A percentile compares a stretch with the other conserved stretches of the same genome.
Conservation (phyloP, 2,113 vertebrate species). For the Glaucidium brasilianum region DNA sequence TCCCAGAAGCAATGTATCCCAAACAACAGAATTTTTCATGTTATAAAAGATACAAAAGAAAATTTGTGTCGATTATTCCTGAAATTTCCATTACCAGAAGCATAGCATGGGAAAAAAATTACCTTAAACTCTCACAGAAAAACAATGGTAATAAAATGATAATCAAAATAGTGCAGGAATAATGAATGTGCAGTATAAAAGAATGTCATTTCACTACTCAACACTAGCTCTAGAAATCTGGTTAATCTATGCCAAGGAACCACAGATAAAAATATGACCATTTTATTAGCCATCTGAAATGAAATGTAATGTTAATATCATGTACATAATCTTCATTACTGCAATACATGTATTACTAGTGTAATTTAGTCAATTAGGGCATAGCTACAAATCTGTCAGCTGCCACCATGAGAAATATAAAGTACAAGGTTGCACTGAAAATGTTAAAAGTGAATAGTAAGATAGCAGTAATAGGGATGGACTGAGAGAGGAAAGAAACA, state of each 20-base stretch:
- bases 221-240: background rate
- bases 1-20: background rate
- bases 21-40: background rate
- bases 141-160: background rate
- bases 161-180: background rate
- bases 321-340: constrained; percentile 46
- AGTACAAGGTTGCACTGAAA: constrained; percentile 1
- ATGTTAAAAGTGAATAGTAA: background rate
- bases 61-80: background rate
- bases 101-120: background rate
- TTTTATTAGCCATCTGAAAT: constrained; percentile 54
- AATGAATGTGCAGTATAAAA: background rate
- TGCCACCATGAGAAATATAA: constrained; percentile 13
- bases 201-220: background rate
- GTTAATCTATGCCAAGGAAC: background rate
- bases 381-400: constrained; percentile 46
- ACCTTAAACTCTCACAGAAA: background rate
- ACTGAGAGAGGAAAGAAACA: background rate
- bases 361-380: constrained; percentile 35
- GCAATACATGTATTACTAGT: background rate
- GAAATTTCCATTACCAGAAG: background rate
- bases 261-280: constrained; percentile 30
- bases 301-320: constrained; percentile 54
- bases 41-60: background rate
- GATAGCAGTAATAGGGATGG: background rate